Evolutionary conservation across 2,113 vertebrate genomes (phyloP).

Genomic region (Perca fluviatilis): DNA sequence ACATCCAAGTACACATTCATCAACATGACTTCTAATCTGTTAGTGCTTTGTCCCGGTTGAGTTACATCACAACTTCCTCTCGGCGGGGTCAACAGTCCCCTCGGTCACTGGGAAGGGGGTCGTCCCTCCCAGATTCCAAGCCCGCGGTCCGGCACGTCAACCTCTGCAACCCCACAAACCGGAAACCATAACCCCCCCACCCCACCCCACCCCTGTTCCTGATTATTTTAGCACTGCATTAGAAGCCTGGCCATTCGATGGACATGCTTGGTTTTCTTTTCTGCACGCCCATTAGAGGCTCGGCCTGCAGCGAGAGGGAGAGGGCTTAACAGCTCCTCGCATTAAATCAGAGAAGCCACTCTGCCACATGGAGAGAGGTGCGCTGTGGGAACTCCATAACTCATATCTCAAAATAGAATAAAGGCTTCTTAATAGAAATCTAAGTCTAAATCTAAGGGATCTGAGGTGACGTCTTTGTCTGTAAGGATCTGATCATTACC

Average conservation of each 20-base stretch:
- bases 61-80: slow-evolving; percentile 72
- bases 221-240: slow-evolving; percentile 77
- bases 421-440: slow-evolving; percentile 68
- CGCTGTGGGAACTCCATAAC: slow-evolving; percentile 67
- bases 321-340: slow-evolving; percentile 56
- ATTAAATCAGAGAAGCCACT: slow-evolving; percentile 70
- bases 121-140: slow-evolving; percentile 44
- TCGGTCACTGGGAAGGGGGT: slow-evolving; percentile 22
- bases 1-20: slow-evolving; percentile 35
- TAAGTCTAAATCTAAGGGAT: too few relatives aligned
- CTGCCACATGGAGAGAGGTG: slow-evolving; percentile 30
- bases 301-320: slow-evolving; percentile 29
- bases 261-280: slow-evolving; percentile 42
- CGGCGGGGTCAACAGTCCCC: slow-evolving; percentile 37
- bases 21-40: slow-evolving; percentile 32
- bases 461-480: background rate
- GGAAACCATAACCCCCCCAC: slow-evolving; percentile 34
- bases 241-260: slow-evolving; percentile 67
- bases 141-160: slow-evolving; percentile 18
- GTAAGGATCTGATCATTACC: slow-evolving; percentile 21
- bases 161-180: slow-evolving; percentile 41
- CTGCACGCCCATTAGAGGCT: slow-evolving; percentile 73
- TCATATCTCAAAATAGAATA: slow-evolving; percentile 73
- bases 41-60: slow-evolving; percentile 36
- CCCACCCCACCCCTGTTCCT: slow-evolving; percentile 1